A percentile compares a stretch with the other conserved stretches of the same genome.
Conservation (phyloP, 92 coral and sea anemone species). For the Nematostella vectensis region DNA sequence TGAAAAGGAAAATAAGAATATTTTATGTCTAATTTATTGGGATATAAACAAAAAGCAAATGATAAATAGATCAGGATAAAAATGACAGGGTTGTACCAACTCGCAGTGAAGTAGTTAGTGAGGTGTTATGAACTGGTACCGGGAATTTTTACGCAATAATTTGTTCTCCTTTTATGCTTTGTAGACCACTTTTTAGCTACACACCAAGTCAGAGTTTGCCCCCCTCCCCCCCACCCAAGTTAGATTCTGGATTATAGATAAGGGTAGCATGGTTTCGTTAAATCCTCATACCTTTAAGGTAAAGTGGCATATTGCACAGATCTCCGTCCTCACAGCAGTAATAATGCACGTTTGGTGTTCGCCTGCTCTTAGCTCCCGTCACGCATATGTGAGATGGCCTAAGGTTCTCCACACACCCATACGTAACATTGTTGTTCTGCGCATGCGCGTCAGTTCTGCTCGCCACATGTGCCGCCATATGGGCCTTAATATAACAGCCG, state of each 20-base stretch:
- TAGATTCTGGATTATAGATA: too few relatives aligned
- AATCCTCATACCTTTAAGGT: conserved; percentile 26
- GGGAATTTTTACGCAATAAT: too few relatives aligned
- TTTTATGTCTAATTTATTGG: neutral
- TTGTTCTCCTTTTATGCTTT: too few relatives aligned
- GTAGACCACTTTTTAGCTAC: too few relatives aligned
- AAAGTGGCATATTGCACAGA: conserved; percentile 41
- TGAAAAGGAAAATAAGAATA: neutral
- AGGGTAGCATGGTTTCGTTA: too few relatives aligned
- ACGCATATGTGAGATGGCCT: conserved; percentile 1
- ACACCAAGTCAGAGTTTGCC: too few relatives aligned
- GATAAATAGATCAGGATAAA: too few relatives aligned
- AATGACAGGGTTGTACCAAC: too few relatives aligned
- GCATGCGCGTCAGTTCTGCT: neutral
- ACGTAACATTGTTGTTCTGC: conserved; percentile 8
- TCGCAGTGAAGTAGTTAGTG: too few relatives aligned
- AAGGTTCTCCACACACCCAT: conserved; percentile 31
- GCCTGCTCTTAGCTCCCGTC: neutral
- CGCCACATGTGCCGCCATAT: neutral
- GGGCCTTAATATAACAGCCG: conserved; percentile 38
- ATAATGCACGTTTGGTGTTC: neutral
- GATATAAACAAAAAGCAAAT: too few relatives aligned
- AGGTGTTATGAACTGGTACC: too few relatives aligned
- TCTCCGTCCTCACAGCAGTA: conserved; percentile 27
- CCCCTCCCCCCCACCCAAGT: too few relatives aligned